Percentiles rank a stretch among this genome's conserved stretches.
Evolutionary conservation across 2,113 vertebrate species (phyloP).

Genomic region (Hyperopisus bebe): DNA sequence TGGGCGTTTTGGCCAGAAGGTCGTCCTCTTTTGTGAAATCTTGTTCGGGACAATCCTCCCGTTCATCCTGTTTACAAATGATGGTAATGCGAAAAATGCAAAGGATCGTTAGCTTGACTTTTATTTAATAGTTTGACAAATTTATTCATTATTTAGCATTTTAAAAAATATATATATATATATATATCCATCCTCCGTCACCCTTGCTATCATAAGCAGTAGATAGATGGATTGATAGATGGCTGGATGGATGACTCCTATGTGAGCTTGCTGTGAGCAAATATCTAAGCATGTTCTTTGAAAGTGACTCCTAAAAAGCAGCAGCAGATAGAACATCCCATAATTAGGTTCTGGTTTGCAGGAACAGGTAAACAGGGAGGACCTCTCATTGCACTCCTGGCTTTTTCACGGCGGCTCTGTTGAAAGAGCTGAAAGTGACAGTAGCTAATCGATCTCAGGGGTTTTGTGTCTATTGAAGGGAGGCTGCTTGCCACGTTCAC

Average conservation of each 20-base stretch:
- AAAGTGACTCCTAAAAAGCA: background rate
- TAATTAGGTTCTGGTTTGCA: constrained; percentile 7
- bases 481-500: constrained; percentile 42
- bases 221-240: background rate
- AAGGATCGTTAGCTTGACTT: background rate
- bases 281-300: background rate
- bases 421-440: constrained; percentile 48
- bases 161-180: background rate
- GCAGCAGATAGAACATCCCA: constrained; percentile 13
- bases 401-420: constrained; percentile 35
- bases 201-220: background rate
- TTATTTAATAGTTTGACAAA: background rate
- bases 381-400: constrained; percentile 17
- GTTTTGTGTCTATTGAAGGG: constrained; percentile 54
- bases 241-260: background rate
- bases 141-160: background rate
- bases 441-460: constrained; percentile 45
- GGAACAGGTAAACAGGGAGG: constrained; percentile 23
- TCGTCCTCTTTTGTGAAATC: constrained; percentile 26
- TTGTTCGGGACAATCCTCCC: background rate
- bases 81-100: background rate
- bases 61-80: background rate
- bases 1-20: constrained; percentile 41
- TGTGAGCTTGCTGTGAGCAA: background rate
- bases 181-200: background rate